Evolutionary conservation across 2,113 vertebrate species (phyloP), one percentile per base, ranked within the genome.

Genomic region (Lutjanus erythropterus): DNA sequence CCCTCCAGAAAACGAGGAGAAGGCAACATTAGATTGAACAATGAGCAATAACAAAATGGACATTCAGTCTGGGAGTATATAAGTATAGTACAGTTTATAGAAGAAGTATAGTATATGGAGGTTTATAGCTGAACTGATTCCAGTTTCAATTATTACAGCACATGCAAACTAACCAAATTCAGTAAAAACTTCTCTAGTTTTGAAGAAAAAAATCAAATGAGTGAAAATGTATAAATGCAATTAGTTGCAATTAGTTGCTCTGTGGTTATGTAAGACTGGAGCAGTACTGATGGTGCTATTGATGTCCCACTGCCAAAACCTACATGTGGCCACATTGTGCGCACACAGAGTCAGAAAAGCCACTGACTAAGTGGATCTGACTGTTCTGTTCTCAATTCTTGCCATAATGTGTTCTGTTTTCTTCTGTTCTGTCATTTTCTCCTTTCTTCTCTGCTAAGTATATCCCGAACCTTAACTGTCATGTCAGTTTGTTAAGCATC

Each of bases 221-320:
- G 3, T 27, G 5, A 9, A 21, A 60, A 37, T 64, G 10, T 35
- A 19, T 31, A 62, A 70, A 71, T 75, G 72, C 56, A 73, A 58
- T 77, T 89, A 59, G 33, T 35, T 35, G 31, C 56, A 35, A 11
- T 59, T 59, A 84, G 65, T 65, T 74, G 62, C 39, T 75, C 37
- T 71, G 19, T 75, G 65, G 65, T 75, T 69, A 71, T 6, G 16
- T 12, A 64, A 66, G 75, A 69, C 56, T 59, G 55, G 39, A 81
- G 29, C 53, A 81, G 49, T 44, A 56, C 44, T 67, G 39, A 42
- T 67, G 61, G 55, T 64, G 29, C 67, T 77, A 73, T 42, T 58
- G 68, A 83, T 59, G 60, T 76, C 59, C 37, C 37, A 14, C 33
- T 66, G 23, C 53, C 16, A 35, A 35, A 50, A 33, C 44, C 29